These are phyloP conservation scores for Nemoura dubitans DNA, from an alignment of 2,888 invertebrate genomes.

Conservation along the genomic window DNA sequence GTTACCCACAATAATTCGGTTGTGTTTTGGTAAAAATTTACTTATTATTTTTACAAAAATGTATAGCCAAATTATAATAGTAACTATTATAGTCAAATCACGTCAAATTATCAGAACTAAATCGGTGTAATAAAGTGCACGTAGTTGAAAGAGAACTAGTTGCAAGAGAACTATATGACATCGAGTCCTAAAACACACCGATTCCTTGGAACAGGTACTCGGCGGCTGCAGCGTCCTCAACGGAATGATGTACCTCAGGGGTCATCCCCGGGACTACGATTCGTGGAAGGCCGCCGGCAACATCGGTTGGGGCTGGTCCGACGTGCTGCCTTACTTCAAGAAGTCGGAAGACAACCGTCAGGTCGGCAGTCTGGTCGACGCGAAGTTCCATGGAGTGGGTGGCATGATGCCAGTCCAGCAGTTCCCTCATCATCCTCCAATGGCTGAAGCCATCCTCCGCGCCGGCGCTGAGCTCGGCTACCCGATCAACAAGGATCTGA, in stretches of 20 bases:
- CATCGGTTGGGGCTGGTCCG: slow-evolving; percentile 80
- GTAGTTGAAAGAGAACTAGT: too few relatives aligned
- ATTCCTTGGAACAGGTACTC: slow-evolving; percentile 54
- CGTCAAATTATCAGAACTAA: too few relatives aligned
- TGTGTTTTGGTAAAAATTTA: too few relatives aligned
- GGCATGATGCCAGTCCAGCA: slow-evolving; percentile 70
- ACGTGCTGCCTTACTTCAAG: slow-evolving; percentile 77
- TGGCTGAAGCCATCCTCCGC: slow-evolving; percentile 69
- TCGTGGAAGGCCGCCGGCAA: slow-evolving; percentile 79
- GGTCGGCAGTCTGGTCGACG: slow-evolving; percentile 66
- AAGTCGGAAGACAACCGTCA: slow-evolving; percentile 74
- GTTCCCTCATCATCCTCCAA: slow-evolving; percentile 71
- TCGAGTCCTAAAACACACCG: too few relatives aligned
- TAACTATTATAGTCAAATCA: too few relatives aligned
- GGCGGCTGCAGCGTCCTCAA: slow-evolving; percentile 78
- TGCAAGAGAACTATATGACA: too few relatives aligned
- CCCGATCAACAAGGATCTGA: slow-evolving; percentile 70
- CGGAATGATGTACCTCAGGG: slow-evolving; percentile 87
- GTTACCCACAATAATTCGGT: too few relatives aligned
- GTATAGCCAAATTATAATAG: too few relatives aligned
- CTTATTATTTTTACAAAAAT: too few relatives aligned
- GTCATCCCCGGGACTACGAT: slow-evolving; percentile 78
- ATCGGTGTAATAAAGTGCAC: too few relatives aligned
- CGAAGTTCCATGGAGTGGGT: slow-evolving; percentile 68
- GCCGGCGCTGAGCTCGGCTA: slow-evolving; percentile 71